A percentile compares a stretch with the other conserved stretches of the same genome.
phyloP scores from a whole-genome alignment of 1,140 invertebrate species.

The Leptinotarsa lineolata region DNA sequence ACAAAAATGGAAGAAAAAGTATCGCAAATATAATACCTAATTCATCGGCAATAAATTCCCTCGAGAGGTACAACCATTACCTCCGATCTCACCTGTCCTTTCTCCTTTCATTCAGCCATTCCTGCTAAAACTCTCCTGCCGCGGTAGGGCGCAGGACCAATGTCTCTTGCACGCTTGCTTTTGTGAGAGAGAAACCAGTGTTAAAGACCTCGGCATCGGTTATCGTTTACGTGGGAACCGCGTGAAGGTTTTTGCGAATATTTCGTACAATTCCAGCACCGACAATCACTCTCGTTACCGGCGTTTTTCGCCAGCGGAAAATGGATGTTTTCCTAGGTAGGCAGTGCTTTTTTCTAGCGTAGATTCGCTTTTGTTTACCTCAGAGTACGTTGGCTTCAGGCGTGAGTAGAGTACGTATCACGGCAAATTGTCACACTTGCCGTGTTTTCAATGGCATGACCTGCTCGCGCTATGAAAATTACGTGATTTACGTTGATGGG shows the following conservation, averaged over 20 bases:
- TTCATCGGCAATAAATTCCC: background rate
- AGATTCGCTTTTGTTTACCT: constrained; percentile 5
- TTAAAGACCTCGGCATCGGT: background rate
- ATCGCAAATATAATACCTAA: background rate
- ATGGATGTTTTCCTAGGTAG: constrained; percentile 3
- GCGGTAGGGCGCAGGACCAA: constrained; percentile 8
- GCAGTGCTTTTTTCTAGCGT: background rate
- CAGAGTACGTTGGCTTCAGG: background rate
- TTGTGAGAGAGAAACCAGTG: background rate
- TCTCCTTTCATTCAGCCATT: constrained; percentile 11
- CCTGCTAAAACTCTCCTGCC: background rate
- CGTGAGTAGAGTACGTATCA: background rate
- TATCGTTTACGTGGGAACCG: background rate
- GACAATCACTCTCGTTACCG: background rate
- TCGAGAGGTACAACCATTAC: background rate
- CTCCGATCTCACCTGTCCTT: constrained; percentile 8
- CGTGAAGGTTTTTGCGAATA: background rate
- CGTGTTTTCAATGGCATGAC: background rate
- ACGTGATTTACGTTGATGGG: background rate
- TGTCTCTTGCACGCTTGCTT: background rate
- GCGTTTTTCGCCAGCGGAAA: background rate
- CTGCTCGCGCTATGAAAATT: background rate
- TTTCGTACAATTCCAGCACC: background rate
- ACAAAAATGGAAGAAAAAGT: background rate
- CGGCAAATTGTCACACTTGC: background rate